A percentile compares a stretch with the other conserved stretches of the same genome.
Evolutionary conservation across 2,888 invertebrate genomes (phyloP).

Genomic region (Pandemis heparana): DNA sequence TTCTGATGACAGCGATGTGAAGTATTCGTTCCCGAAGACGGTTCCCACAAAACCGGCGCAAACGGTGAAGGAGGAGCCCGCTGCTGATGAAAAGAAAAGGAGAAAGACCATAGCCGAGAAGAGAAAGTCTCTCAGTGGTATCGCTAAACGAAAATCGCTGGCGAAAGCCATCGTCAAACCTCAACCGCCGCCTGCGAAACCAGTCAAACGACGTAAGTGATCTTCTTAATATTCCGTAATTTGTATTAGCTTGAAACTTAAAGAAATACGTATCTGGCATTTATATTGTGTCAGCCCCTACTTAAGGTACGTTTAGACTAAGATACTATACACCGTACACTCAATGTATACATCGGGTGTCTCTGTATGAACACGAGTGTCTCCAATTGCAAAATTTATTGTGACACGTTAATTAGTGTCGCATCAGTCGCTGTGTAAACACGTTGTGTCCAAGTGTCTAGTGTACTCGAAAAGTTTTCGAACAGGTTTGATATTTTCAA

Average conservation of each 20-base stretch:
- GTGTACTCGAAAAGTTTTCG: too few relatives aligned
- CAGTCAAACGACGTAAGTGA: conserved; percentile 73
- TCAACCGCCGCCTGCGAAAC: conserved; percentile 58
- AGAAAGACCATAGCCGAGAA: conserved; percentile 64
- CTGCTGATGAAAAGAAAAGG: conserved; percentile 48
- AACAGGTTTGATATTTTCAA: too few relatives aligned
- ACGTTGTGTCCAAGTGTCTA: too few relatives aligned
- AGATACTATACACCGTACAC: too few relatives aligned
- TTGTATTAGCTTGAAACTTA: background rate
- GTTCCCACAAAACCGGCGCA: conserved; percentile 30
- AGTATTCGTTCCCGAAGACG: conserved; percentile 76
- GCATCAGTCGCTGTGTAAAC: too few relatives aligned
- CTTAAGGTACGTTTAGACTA: too few relatives aligned
- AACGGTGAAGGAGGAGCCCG: conserved; percentile 2
- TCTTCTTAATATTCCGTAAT: conserved; percentile 7
- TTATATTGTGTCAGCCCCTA: too few relatives aligned
- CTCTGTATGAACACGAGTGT: too few relatives aligned
- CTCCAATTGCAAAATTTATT: too few relatives aligned
- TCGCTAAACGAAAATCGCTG: conserved; percentile 73
- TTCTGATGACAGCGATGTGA: conserved; percentile 78
- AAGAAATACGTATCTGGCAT: too few relatives aligned
- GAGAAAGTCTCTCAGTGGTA: conserved; percentile 67
- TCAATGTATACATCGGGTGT: too few relatives aligned
- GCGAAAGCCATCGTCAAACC: conserved; percentile 60
- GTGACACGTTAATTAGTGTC: too few relatives aligned